phyloP scores from a whole-genome alignment of 2,888 invertebrate species.

The Ophion slaviceki region DNA sequence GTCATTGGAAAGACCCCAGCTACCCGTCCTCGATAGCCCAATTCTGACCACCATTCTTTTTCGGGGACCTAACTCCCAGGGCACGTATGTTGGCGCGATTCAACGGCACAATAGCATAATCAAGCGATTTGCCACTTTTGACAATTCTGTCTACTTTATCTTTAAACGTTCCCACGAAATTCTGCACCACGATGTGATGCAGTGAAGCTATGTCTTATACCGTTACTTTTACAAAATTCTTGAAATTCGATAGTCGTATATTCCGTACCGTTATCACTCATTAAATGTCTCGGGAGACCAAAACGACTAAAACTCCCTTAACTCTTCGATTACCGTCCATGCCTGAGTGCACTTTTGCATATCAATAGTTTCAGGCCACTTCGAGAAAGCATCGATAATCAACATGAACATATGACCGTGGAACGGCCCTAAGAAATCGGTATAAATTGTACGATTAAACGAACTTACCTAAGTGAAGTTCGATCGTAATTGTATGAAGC shows the following conservation, averaged over 20 bases:
- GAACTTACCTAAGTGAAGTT: too few relatives aligned
- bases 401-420: constrained; percentile 51
- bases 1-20: too few relatives aligned
- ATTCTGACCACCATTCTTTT: too few relatives aligned
- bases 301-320: constrained; percentile 44
- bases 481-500: too few relatives aligned
- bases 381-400: constrained; percentile 57
- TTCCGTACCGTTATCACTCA: constrained; percentile 65
- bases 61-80: too few relatives aligned
- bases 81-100: too few relatives aligned
- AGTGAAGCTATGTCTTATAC: constrained; percentile 57
- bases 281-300: constrained; percentile 22
- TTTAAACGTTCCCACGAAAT: constrained; percentile 64
- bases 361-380: constrained; percentile 61
- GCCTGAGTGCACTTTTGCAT: constrained; percentile 45
- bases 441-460: constrained; percentile 55
- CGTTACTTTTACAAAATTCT: constrained; percentile 54
- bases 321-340: constrained; percentile 36
- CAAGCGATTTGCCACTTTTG: constrained; percentile 1
- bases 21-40: too few relatives aligned
- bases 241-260: constrained; percentile 60
- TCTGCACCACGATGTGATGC: constrained; percentile 65
- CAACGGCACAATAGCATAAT: not conserved
- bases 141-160: constrained; percentile 56
- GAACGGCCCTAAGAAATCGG: constrained; percentile 67